These are phyloP conservation scores for Apamea monoglypha DNA, from an alignment of 2,888 invertebrate genomes.

Conservation along the genomic window DNA sequence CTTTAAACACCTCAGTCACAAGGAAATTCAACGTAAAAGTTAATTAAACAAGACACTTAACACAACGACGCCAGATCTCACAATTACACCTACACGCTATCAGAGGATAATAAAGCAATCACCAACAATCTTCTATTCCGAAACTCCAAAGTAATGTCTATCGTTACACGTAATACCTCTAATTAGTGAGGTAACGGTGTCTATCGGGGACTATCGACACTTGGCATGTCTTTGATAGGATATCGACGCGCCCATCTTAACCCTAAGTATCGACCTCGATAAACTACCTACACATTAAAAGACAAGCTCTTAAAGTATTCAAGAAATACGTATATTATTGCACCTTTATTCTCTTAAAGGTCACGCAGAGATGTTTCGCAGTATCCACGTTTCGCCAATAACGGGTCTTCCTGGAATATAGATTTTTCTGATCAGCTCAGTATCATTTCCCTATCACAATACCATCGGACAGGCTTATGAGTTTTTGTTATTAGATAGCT, in stretches of 20 bases:
- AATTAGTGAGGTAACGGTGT: slow-evolving; percentile 75
- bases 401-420: not conserved
- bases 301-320: slow-evolving; percentile 49
- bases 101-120: slow-evolving; percentile 40
- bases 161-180: slow-evolving; percentile 72
- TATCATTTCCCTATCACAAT: not conserved
- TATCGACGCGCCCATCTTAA: slow-evolving; percentile 72
- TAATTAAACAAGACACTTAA: slow-evolving; percentile 20
- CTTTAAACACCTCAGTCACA: not conserved
- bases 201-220: slow-evolving; percentile 72
- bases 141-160: slow-evolving; percentile 61
- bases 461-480: not conserved
- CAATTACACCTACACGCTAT: slow-evolving; percentile 43
- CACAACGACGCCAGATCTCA: slow-evolving; percentile 18
- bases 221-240: slow-evolving; percentile 72
- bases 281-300: slow-evolving; percentile 60
- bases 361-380: not conserved
- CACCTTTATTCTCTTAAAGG: not conserved
- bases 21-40: slow-evolving; percentile 6
- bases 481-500: not conserved
- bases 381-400: not conserved
- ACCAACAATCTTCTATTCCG: slow-evolving; percentile 27
- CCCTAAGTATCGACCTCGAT: slow-evolving; percentile 66
- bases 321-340: slow-evolving; percentile 33
- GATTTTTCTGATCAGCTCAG: not conserved